These are phyloP conservation scores for Cheirogaleus major DNA, from an alignment of 2,797 vertebrate genomes.

Conservation along the genomic window DNA sequence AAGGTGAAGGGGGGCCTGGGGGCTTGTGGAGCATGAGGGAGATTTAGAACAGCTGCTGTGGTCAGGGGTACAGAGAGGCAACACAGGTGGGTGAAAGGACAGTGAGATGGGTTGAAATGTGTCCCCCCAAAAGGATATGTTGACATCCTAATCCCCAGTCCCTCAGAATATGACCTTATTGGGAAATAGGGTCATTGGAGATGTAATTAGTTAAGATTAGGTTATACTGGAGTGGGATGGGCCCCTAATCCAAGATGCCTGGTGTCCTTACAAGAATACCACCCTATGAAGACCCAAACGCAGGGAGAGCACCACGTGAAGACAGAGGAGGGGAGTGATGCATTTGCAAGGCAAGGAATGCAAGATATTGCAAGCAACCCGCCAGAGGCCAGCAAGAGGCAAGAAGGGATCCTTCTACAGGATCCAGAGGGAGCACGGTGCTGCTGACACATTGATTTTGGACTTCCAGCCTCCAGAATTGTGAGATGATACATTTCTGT, in stretches of 20 bases:
- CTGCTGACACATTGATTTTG: not conserved
- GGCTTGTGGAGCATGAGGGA: not conserved
- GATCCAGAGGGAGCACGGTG: not conserved
- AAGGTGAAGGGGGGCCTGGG: not conserved
- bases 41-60: not conserved
- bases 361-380: not conserved
- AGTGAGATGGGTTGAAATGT: not conserved
- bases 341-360: not conserved
- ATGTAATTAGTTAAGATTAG: not conserved
- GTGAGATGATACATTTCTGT: not conserved
- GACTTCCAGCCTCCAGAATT: not conserved
- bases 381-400: not conserved
- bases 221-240: not conserved
- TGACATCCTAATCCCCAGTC: not conserved
- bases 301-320: not conserved
- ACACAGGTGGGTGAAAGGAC: not conserved
- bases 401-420: not conserved
- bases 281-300: not conserved
- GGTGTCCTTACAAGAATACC: not conserved
- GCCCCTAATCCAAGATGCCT: not conserved
- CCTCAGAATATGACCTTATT: not conserved
- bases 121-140: not conserved
- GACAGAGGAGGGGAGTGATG: not conserved
- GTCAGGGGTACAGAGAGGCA: not conserved
- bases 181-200: not conserved